Evolutionary conservation across 92 coral and sea anemone species (phyloP).

Genomic region (Muricea muricata): DNA sequence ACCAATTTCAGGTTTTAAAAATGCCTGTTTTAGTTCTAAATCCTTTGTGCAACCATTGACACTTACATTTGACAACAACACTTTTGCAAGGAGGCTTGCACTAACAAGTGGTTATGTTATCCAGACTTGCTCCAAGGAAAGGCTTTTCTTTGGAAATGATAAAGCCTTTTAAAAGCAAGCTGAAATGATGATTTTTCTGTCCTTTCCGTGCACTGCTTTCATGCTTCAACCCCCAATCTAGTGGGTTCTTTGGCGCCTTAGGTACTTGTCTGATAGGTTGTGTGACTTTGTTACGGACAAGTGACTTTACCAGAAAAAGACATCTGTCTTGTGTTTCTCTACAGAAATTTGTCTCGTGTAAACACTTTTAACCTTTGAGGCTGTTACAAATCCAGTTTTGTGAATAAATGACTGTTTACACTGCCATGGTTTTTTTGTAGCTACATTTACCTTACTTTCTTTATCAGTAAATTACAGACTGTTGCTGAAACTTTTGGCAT

Average conservation of each 20-base stretch:
- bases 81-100: not conserved
- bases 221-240: conserved; percentile 1
- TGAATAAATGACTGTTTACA: conserved; percentile 68
- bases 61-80: conserved; percentile 1
- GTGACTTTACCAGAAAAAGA: conserved; percentile 63
- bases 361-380: conserved; percentile 73
- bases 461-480: conserved; percentile 56
- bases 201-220: conserved; percentile 12
- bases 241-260: not conserved
- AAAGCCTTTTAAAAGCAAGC: conserved; percentile 12
- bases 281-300: conserved; percentile 14
- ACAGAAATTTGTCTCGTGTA: conserved; percentile 73
- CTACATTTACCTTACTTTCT: conserved; percentile 60
- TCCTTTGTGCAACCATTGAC: not conserved
- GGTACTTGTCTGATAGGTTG: not conserved
- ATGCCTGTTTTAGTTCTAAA: not conserved
- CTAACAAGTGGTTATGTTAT: conserved; percentile 10
- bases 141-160: conserved; percentile 15
- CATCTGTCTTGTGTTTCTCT: conserved; percentile 66
- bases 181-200: conserved; percentile 13
- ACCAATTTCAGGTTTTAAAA: conserved; percentile 14
- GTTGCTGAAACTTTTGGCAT: not conserved
- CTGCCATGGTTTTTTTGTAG: conserved; percentile 76
- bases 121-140: conserved; percentile 12
- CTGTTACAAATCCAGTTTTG: conserved; percentile 75